phyloP scores from a whole-genome alignment of 2,113 vertebrate genomes.

The Clarias macrocephalus region DNA sequence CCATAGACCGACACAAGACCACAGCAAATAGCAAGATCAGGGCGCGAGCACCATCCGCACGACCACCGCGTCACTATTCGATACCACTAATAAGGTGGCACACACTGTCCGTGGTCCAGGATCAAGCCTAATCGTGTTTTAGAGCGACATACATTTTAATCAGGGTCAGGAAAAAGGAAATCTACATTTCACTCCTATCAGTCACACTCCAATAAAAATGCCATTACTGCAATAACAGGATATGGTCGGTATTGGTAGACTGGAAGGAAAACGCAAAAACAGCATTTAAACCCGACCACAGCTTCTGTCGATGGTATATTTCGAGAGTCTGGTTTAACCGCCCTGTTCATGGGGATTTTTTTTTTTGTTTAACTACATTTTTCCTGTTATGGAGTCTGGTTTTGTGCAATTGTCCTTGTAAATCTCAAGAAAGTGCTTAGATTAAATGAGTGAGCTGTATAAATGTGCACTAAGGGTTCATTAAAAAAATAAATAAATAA shows the following conservation, averaged over 20 bases:
- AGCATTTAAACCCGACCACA: conserved; percentile 66
- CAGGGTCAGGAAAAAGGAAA: conserved; percentile 38
- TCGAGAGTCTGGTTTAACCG: conserved; percentile 55
- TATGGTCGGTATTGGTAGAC: conserved; percentile 73
- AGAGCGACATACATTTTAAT: conserved; percentile 37
- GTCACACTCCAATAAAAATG: conserved; percentile 69
- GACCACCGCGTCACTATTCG: conserved; percentile 68
- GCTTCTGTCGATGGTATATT: conserved; percentile 68
- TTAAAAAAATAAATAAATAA: conserved; percentile 32
- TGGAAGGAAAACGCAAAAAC: conserved; percentile 71
- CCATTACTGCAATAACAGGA: conserved; percentile 75
- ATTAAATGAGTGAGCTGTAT: conserved; percentile 65
- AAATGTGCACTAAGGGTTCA: conserved; percentile 51
- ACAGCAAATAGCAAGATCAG: conserved; percentile 80
- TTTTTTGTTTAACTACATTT: conserved; percentile 55
- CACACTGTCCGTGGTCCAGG: conserved; percentile 67
- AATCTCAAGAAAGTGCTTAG: conserved; percentile 68
- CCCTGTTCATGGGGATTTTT: conserved; percentile 68
- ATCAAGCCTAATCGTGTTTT: conserved; percentile 70
- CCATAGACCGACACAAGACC: conserved; percentile 77
- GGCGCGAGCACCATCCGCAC: conserved; percentile 75
- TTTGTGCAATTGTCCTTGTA: conserved; percentile 64
- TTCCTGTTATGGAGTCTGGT: conserved; percentile 60
- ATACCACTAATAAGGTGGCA: conserved; percentile 76
- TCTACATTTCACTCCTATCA: conserved; percentile 49